These are phyloP conservation scores for Cotesia glomerata DNA, from an alignment of 1,140 invertebrate species.

Conservation along the genomic window DNA sequence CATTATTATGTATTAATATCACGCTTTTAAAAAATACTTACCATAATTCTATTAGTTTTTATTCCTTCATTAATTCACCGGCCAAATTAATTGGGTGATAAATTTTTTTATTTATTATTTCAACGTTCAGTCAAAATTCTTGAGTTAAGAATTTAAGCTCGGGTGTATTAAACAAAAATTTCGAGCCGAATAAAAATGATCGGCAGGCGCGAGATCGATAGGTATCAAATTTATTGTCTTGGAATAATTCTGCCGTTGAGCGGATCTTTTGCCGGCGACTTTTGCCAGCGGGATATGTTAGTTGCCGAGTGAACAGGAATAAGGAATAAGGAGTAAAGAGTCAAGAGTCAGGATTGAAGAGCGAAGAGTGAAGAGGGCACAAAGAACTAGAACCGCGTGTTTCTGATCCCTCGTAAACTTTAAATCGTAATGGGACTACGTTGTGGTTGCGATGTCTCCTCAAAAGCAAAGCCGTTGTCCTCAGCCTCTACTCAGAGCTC, in stretches of 20 bases:
- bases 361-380: neutral
- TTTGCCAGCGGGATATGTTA: neutral
- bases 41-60: too few relatives aligned
- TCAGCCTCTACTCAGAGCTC: neutral
- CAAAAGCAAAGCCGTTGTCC: neutral
- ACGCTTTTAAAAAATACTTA: too few relatives aligned
- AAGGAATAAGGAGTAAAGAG: neutral
- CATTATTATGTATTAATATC: too few relatives aligned
- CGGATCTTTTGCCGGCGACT: neutral
- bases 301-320: neutral
- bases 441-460: neutral
- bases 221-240: slow-evolving; percentile 15
- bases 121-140: too few relatives aligned
- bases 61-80: too few relatives aligned
- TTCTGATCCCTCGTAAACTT: slow-evolving; percentile 28
- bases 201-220: slow-evolving; percentile 16
- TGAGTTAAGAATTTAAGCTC: too few relatives aligned
- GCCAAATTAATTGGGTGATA: too few relatives aligned
- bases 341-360: neutral
- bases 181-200: slow-evolving; percentile 1
- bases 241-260: slow-evolving; percentile 21
- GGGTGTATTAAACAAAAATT: neutral
- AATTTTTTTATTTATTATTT: too few relatives aligned
- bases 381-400: slow-evolving; percentile 29
- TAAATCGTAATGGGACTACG: slow-evolving; percentile 26